These are phyloP conservation scores for Sinopyrophorus schimmeli DNA, from an alignment of 2,888 invertebrate genomes.

Conservation along the genomic window DNA sequence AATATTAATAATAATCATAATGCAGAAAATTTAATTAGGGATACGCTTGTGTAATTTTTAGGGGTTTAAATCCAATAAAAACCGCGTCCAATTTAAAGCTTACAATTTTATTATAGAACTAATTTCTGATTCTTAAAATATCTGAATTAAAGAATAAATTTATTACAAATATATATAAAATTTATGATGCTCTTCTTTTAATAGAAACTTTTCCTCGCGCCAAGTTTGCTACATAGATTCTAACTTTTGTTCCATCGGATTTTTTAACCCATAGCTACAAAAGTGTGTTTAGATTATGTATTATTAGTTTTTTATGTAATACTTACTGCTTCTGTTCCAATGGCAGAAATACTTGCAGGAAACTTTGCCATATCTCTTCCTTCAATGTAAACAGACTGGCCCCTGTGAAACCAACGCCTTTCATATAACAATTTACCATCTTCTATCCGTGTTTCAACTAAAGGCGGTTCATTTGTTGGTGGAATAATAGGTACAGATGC, in stretches of 20 bases:
- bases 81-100: too few relatives aligned
- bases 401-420: conserved; percentile 92
- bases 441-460: conserved; percentile 85
- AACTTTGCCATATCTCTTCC: conserved; percentile 84
- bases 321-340: conserved; percentile 85
- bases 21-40: too few relatives aligned
- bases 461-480: conserved; percentile 50
- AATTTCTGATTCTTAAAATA: too few relatives aligned
- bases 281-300: too few relatives aligned
- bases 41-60: too few relatives aligned
- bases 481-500: conserved; percentile 35
- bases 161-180: not conserved
- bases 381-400: conserved; percentile 88
- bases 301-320: too few relatives aligned
- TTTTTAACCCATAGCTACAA: conserved; percentile 90
- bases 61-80: too few relatives aligned
- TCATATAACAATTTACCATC: conserved; percentile 94
- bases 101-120: too few relatives aligned
- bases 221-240: conserved; percentile 82
- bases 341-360: conserved; percentile 87
- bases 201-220: conserved; percentile 87
- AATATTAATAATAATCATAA: too few relatives aligned
- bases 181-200: conserved; percentile 80
- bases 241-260: conserved; percentile 77
- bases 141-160: too few relatives aligned